Evolutionary conservation across 2,113 vertebrate genomes (phyloP).

Genomic region (Psammodynastes pulverulentus): DNA sequence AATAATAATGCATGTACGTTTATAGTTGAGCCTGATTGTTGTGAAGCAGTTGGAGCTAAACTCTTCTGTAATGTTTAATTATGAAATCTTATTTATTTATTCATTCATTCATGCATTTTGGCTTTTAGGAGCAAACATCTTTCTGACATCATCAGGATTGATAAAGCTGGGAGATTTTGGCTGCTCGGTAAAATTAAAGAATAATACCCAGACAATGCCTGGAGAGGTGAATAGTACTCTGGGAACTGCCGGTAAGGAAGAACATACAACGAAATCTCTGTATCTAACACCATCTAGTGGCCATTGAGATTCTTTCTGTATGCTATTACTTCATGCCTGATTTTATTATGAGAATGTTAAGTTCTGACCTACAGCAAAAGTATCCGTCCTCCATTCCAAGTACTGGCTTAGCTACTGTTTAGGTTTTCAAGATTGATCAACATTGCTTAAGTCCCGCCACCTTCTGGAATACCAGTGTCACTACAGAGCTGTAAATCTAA

Average conservation of each 20-base stretch:
- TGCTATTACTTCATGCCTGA: not conserved
- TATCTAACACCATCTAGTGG: not conserved
- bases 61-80: not conserved
- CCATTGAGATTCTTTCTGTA: not conserved
- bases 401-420: not conserved
- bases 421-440: not conserved
- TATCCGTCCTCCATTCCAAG: not conserved
- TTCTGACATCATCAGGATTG: constrained; percentile 92
- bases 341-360: not conserved
- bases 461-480: not conserved
- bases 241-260: constrained; percentile 90
- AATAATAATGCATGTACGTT: not conserved
- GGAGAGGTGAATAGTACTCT: constrained; percentile 98
- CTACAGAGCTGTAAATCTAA: not conserved
- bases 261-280: not conserved
- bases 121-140: constrained; percentile 92
- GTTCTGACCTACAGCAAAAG: not conserved
- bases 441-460: not conserved
- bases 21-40: constrained; percentile 9
- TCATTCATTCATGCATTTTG: not conserved
- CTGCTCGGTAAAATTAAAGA: constrained; percentile 96
- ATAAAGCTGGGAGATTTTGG: constrained; percentile 98
- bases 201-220: constrained; percentile 98
- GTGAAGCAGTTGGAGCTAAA: not conserved
- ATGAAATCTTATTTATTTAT: not conserved